These are phyloP conservation scores for Amphibalanus amphitrite DNA, from an alignment of 1,140 invertebrate genomes.

Conservation along the genomic window DNA sequence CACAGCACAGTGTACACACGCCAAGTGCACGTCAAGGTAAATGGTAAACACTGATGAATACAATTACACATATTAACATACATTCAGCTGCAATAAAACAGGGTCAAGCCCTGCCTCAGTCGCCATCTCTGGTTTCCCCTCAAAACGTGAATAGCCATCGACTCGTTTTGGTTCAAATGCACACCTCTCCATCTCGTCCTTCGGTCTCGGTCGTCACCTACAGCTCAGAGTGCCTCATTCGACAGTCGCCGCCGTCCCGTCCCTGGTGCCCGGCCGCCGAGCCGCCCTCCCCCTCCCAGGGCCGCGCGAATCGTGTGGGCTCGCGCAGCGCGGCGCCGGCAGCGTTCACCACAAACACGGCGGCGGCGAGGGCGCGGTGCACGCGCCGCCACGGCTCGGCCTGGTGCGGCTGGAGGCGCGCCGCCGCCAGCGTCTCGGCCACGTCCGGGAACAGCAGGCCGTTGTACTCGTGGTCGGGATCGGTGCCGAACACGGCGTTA, in stretches of 20 bases:
- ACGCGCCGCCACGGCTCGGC: slow-evolving; percentile 11
- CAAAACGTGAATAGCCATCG: too few relatives aligned
- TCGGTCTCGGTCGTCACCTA: too few relatives aligned
- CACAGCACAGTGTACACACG: too few relatives aligned
- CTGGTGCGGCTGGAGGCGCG: background rate
- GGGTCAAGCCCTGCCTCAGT: too few relatives aligned
- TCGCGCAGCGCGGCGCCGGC: slow-evolving; percentile 10
- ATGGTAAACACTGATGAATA: too few relatives aligned
- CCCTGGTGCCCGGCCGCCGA: background rate
- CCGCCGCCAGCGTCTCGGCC: slow-evolving; percentile 13
- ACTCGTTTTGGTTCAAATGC: too few relatives aligned
- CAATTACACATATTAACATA: too few relatives aligned
- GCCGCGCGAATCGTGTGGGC: background rate
- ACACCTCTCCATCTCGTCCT: too few relatives aligned
- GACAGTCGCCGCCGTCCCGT: background rate
- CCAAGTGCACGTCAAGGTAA: too few relatives aligned
- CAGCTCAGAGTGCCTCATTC: too few relatives aligned
- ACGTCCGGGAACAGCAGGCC: slow-evolving; percentile 11
- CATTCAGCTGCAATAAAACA: too few relatives aligned
- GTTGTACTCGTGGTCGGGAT: slow-evolving; percentile 14
- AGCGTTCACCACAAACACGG: slow-evolving; percentile 12
- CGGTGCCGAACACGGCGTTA: slow-evolving; percentile 15
- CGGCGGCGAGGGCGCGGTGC: slow-evolving; percentile 7
- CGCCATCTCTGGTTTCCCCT: too few relatives aligned
- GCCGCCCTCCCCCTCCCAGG: background rate